phyloP scores from a whole-genome alignment of 2,113 vertebrate genomes.

The Nettapus auritus region DNA sequence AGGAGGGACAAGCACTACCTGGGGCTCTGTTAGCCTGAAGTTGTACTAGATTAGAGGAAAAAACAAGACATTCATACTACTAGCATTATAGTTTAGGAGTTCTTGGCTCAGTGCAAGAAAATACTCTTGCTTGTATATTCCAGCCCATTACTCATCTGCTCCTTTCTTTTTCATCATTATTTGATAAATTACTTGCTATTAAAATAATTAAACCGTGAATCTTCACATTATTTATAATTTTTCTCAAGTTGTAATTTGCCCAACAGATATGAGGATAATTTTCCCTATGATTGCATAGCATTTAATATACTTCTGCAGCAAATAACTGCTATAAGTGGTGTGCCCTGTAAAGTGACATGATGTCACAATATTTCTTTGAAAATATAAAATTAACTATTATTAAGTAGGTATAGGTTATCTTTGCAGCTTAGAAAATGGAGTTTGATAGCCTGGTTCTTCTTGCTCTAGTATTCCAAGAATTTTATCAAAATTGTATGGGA shows the following conservation, averaged over 20 bases:
- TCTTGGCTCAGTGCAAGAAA: neutral
- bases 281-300: conserved; percentile 1
- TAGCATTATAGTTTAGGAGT: neutral
- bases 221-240: conserved; percentile 35
- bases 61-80: neutral
- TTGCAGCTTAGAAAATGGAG: conserved; percentile 6
- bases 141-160: neutral
- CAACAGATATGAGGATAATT: conserved; percentile 40
- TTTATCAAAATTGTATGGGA: neutral
- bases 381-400: conserved; percentile 49
- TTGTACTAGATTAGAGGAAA: neutral
- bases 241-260: conserved; percentile 48
- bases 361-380: conserved; percentile 51
- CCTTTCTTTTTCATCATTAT: neutral
- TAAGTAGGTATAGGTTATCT: conserved; percentile 36
- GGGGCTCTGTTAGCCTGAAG: neutral
- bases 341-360: conserved; percentile 32
- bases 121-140: neutral
- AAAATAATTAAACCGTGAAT: conserved; percentile 37
- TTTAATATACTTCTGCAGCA: conserved; percentile 28
- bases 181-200: conserved; percentile 22
- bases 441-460: neutral
- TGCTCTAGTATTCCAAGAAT: conserved; percentile 12
- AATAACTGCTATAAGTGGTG: conserved; percentile 40
- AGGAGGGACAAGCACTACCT: neutral